Evolutionary conservation across 2,113 vertebrate species (phyloP).

Genomic region (Daboia siamensis): DNA sequence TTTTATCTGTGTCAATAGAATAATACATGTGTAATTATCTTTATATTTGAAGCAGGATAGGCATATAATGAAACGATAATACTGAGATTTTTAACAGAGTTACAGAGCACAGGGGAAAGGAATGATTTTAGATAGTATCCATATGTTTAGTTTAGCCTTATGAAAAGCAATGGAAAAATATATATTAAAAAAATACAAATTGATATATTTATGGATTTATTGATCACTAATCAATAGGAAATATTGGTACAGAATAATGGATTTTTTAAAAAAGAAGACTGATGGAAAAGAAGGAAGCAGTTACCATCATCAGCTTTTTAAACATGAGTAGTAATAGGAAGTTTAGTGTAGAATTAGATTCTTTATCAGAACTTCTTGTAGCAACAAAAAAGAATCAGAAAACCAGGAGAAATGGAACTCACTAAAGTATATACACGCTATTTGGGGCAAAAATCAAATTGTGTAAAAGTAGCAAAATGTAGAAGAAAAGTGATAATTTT

Average conservation of each 20-base stretch:
- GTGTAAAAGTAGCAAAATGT: background rate
- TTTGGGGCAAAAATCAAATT: background rate
- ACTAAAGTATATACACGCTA: background rate
- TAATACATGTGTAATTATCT: background rate
- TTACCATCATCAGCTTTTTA: background rate
- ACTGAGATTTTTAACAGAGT: background rate
- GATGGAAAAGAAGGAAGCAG: background rate
- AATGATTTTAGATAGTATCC: background rate
- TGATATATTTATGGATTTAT: background rate
- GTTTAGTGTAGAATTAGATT: background rate
- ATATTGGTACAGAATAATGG: background rate
- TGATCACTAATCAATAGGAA: background rate
- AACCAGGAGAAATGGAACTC: background rate
- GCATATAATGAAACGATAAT: background rate
- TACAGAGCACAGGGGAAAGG: background rate
- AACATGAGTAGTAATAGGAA: background rate
- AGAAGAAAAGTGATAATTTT: background rate
- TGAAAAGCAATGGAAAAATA: background rate
- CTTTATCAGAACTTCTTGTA: background rate
- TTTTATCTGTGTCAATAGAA: background rate
- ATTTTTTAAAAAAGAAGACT: background rate
- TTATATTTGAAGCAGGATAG: background rate
- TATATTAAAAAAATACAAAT: background rate
- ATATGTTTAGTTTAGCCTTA: background rate
- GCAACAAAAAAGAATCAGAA: background rate